A percentile compares a stretch with the other conserved stretches of the same genome.
These are phyloP conservation scores for Natator depressus DNA, from an alignment of 2,113 vertebrate genomes.

Conservation along the genomic window DNA sequence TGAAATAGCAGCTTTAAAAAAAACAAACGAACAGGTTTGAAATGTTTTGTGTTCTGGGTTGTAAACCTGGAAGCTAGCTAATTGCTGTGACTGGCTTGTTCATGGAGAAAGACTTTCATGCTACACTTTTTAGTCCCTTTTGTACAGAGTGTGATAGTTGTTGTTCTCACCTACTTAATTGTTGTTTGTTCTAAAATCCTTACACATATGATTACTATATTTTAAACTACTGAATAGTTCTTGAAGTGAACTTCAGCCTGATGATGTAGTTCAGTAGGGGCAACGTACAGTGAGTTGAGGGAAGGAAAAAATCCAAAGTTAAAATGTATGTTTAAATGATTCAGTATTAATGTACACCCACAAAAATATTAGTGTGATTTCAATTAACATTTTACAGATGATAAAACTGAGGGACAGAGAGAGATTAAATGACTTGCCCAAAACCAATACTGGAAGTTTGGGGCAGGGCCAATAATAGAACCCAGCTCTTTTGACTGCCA, in stretches of 20 bases:
- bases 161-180: conserved; percentile 5
- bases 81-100: conserved; percentile 34
- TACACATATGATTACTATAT: not conserved
- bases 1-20: conserved; percentile 17
- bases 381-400: not conserved
- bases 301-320: not conserved
- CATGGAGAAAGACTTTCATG: not conserved
- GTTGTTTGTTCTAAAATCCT: conserved; percentile 22
- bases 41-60: not conserved
- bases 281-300: not conserved
- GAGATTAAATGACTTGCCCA: not conserved
- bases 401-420: not conserved
- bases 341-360: not conserved
- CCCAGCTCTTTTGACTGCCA: not conserved
- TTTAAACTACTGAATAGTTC: not conserved
- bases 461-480: not conserved
- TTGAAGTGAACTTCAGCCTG: not conserved
- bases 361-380: not conserved
- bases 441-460: not conserved
- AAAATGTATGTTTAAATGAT: not conserved
- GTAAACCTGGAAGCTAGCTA: not conserved
- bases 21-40: not conserved
- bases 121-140: not conserved
- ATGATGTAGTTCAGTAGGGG: no score
- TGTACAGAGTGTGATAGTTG: not conserved